Evolutionary conservation across 2,888 invertebrate genomes (phyloP).

Genomic region (Parnassius glacialis): DNA sequence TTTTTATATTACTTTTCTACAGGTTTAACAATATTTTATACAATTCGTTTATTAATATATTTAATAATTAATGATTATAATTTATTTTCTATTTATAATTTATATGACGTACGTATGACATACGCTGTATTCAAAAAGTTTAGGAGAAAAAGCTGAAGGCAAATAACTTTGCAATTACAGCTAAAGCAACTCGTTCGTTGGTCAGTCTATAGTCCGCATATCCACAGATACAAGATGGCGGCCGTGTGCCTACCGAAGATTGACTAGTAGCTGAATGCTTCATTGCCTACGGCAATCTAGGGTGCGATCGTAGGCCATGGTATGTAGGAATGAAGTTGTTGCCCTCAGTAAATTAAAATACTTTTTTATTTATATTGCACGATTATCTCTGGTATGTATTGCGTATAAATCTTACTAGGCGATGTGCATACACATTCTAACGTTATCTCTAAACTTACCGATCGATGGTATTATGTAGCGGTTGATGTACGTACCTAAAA

Average conservation of each 20-base stretch:
- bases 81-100: too few relatives aligned
- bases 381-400: conserved; percentile 55
- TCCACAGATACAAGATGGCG: conserved; percentile 62
- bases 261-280: conserved; percentile 74
- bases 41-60: too few relatives aligned
- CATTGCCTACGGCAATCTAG: conserved; percentile 72
- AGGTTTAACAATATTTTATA: too few relatives aligned
- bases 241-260: conserved; percentile 74
- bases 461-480: conserved; percentile 8
- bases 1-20: too few relatives aligned
- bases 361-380: conserved; percentile 68
- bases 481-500: conserved; percentile 24
- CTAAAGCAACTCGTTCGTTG: conserved; percentile 57
- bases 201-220: conserved; percentile 54
- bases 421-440: conserved; percentile 27
- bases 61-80: too few relatives aligned
- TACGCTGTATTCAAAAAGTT: too few relatives aligned
- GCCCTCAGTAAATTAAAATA: conserved; percentile 70
- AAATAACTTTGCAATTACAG: conserved; percentile 46
- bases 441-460: conserved; percentile 25
- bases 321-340: conserved; percentile 61
- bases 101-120: too few relatives aligned
- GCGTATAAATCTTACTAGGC: conserved; percentile 19
- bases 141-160: conserved; percentile 56
- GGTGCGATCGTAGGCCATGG: conserved; percentile 58